phyloP scores from a whole-genome alignment of 2,888 invertebrate genomes.

The Phortica magna region DNA sequence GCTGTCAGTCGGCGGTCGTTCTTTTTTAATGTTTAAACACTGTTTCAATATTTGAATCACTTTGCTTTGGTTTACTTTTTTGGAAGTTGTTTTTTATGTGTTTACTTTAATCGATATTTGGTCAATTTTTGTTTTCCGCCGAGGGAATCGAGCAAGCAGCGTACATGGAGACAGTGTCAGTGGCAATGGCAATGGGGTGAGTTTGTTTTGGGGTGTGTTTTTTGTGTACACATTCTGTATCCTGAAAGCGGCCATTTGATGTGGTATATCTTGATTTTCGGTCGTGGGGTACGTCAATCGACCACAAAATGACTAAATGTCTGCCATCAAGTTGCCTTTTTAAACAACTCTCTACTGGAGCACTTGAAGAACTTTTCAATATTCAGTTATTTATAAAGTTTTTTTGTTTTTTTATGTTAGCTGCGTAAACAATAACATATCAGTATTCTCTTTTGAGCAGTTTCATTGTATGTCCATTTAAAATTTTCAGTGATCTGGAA shows the following conservation, averaged over 20 bases:
- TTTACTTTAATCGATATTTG: constrained; percentile 35
- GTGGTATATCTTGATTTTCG: background rate
- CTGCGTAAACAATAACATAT: too few relatives aligned
- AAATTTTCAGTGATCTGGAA: too few relatives aligned
- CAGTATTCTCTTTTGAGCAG: too few relatives aligned
- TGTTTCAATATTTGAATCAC: constrained; percentile 29
- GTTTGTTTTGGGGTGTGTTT: background rate
- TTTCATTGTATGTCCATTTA: too few relatives aligned
- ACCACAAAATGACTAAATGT: background rate
- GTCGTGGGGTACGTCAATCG: background rate
- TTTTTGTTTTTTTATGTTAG: background rate
- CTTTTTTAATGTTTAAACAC: constrained; percentile 19
- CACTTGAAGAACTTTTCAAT: background rate
- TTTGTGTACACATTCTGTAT: background rate
- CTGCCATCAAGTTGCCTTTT: background rate
- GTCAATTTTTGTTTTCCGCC: constrained; percentile 21
- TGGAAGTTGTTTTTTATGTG: constrained; percentile 14
- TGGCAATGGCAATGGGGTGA: background rate
- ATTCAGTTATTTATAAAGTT: background rate
- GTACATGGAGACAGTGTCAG: background rate
- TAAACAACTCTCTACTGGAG: background rate
- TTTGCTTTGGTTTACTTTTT: constrained; percentile 15
- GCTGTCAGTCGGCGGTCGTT: constrained; percentile 1
- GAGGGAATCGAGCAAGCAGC: background rate
- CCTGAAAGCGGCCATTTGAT: constrained; percentile 10